These are phyloP conservation scores for Crocodylus rhombifer DNA, from an alignment of 2,797 vertebrate species.

Conservation along the genomic window DNA sequence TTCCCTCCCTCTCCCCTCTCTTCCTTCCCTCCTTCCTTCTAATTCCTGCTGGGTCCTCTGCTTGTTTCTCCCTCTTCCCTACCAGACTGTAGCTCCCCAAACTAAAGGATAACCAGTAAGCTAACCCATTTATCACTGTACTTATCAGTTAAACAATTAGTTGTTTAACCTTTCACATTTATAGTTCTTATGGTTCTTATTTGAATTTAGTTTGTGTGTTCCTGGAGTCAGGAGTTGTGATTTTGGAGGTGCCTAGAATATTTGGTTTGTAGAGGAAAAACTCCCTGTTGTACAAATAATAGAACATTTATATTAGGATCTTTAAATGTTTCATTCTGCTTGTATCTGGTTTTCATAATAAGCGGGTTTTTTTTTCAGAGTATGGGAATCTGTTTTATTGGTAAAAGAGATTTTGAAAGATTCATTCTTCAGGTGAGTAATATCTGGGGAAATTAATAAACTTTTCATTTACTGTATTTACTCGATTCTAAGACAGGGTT, in stretches of 20 bases:
- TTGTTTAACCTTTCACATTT: neutral
- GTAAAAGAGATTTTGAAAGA: slow-evolving; percentile 92
- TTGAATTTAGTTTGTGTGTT: neutral
- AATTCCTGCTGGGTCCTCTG: no score
- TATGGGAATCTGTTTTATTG: slow-evolving; percentile 98
- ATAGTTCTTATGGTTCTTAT: neutral
- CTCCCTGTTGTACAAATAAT: neutral
- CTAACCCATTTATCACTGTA: no score
- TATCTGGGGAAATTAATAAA: neutral
- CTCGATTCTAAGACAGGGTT: no score
- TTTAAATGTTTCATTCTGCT: neutral
- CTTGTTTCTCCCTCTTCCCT: no score
- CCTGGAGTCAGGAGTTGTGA: neutral
- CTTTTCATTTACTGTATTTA: neutral
- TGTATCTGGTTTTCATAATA: neutral
- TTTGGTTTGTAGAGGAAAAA: accelerated
- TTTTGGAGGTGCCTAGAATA: neutral
- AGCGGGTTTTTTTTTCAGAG: slow-evolving; percentile 83
- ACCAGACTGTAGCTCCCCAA: no score
- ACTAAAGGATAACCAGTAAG: no score
- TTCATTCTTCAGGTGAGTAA: slow-evolving; percentile 93
- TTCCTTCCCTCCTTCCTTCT: neutral
- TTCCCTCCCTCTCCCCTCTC: neutral
- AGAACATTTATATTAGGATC: neutral
- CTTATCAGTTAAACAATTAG: no score